Conservation (phyloP, 2,888 invertebrate genomes). For the Diogma glabrata region DNA sequence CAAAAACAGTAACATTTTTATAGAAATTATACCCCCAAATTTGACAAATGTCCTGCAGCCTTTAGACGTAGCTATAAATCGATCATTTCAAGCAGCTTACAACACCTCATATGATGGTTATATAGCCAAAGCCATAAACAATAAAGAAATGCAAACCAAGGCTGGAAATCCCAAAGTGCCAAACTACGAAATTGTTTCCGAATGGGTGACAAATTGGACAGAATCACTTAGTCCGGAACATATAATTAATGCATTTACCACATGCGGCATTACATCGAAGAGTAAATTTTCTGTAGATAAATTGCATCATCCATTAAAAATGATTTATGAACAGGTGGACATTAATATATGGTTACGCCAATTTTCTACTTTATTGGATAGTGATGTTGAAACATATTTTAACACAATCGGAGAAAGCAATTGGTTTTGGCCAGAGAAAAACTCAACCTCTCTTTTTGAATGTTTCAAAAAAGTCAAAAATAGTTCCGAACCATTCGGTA, state of each 20-base stretch:
- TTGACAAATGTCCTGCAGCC: neutral
- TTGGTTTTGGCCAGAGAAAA: neutral
- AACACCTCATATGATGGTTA: conserved; percentile 3
- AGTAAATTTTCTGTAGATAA: conserved; percentile 1
- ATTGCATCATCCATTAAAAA: neutral
- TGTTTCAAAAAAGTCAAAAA: no score
- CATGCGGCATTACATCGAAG: neutral
- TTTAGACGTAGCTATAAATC: neutral
- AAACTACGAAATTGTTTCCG: neutral
- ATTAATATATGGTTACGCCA: neutral
- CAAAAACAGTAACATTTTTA: conserved; percentile 1
- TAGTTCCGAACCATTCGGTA: no score
- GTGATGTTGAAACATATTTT: neutral
- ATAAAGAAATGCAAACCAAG: neutral
- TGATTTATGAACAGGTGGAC: neutral
- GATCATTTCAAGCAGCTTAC: neutral
- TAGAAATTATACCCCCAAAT: conserved; percentile 4
- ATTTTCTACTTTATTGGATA: neutral
- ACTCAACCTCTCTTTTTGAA: neutral
- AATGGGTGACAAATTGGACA: conserved; percentile 7
- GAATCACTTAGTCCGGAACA: neutral
- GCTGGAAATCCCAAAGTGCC: conserved; percentile 6
- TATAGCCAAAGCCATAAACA: neutral
- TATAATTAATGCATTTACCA: neutral
- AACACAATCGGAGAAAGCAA: no score